These are phyloP conservation scores for Parnassius glacialis DNA, from an alignment of 2,888 invertebrate genomes.

Conservation along the genomic window DNA sequence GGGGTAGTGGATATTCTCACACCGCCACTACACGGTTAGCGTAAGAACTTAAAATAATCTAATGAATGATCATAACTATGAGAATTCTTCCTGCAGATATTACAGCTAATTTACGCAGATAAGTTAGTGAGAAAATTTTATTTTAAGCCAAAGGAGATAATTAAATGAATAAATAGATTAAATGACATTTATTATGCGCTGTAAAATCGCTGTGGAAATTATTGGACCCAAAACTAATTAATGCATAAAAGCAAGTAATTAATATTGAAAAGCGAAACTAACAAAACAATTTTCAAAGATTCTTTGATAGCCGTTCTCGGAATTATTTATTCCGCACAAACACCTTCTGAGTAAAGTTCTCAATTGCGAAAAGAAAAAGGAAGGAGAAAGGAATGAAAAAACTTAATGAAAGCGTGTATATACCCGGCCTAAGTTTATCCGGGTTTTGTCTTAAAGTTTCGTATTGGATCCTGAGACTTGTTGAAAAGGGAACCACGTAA, in stretches of 20 bases:
- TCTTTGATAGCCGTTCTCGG: conserved; percentile 29
- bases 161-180: neutral
- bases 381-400: conserved; percentile 13
- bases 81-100: no score
- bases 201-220: no score
- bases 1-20: no score
- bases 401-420: conserved; percentile 23
- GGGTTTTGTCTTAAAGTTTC: conserved; percentile 22
- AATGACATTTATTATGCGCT: neutral
- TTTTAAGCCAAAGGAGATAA: neutral
- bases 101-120: neutral
- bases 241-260: neutral
- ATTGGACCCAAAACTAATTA: neutral
- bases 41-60: no score
- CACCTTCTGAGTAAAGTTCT: conserved; percentile 25
- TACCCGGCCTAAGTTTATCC: conserved; percentile 22
- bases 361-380: conserved; percentile 28
- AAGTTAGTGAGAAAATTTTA: no score
- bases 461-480: conserved; percentile 10
- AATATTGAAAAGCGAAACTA: conserved; percentile 1
- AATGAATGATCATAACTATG: no score
- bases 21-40: no score
- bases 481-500: conserved; percentile 9
- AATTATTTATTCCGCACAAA: conserved; percentile 33
- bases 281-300: conserved; percentile 16